Conservation (phyloP, 2,888 invertebrate species). For the Melieria picta region DNA sequence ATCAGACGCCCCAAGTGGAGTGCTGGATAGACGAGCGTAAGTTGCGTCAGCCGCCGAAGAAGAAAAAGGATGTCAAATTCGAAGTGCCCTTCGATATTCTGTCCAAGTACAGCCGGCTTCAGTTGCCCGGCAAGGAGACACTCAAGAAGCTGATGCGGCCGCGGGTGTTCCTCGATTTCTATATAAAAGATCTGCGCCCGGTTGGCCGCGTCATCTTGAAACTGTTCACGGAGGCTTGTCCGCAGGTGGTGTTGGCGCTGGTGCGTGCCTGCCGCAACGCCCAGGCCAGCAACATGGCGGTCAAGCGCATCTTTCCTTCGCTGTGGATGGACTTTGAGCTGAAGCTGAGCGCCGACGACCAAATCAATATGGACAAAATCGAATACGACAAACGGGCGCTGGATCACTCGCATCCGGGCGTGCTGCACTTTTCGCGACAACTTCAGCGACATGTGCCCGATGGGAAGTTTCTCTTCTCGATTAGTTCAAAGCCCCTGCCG, state of each 20-base stretch:
- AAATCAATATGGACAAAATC: slow-evolving; percentile 19
- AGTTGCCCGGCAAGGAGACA: slow-evolving; percentile 30
- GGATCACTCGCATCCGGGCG: slow-evolving; percentile 37
- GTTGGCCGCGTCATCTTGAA: slow-evolving; percentile 48
- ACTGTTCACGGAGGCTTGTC: slow-evolving; percentile 52
- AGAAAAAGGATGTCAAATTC: slow-evolving; percentile 15
- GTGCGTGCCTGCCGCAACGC: slow-evolving; percentile 42
- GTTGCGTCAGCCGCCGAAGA: slow-evolving; percentile 15
- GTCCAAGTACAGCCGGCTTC: slow-evolving; percentile 33
- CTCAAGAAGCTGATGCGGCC: slow-evolving; percentile 45
- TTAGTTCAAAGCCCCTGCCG: slow-evolving; percentile 51
- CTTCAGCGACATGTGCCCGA: slow-evolving; percentile 35
- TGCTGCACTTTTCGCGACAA: slow-evolving; percentile 41
- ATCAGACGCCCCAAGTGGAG: slow-evolving; percentile 9
- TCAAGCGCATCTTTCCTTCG: slow-evolving; percentile 46
- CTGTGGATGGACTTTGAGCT: slow-evolving; percentile 50
- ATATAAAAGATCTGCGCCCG: slow-evolving; percentile 39
- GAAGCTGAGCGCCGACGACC: background rate
- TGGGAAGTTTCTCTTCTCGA: slow-evolving; percentile 46
- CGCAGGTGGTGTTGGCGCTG: slow-evolving; percentile 49
- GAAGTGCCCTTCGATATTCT: slow-evolving; percentile 27
- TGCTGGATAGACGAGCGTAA: slow-evolving; percentile 17
- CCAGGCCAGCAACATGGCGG: slow-evolving; percentile 16
- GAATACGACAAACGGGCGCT: slow-evolving; percentile 46
- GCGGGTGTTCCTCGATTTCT: slow-evolving; percentile 48